Conservation (phyloP, 2,888 invertebrate genomes). For the Agonum fuliginosum region DNA sequence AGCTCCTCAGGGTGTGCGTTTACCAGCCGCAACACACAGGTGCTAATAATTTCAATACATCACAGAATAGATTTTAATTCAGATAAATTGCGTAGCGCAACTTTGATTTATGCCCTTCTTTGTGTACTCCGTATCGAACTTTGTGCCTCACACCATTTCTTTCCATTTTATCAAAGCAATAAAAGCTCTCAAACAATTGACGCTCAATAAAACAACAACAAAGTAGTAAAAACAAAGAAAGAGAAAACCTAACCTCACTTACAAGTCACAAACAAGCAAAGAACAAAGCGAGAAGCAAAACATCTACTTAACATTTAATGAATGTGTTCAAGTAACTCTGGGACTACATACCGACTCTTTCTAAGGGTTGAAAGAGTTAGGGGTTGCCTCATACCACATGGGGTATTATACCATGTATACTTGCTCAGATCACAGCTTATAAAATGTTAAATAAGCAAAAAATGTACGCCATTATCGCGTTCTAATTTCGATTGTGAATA, state of each 20-base stretch:
- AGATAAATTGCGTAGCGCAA: too few species aligned
- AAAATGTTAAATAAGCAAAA: conserved; percentile 55
- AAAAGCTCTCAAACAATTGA: conserved; percentile 34
- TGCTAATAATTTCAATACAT: too few species aligned
- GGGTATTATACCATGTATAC: conserved; percentile 40
- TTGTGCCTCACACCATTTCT: too few species aligned
- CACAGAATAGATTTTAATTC: too few species aligned
- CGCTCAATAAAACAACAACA: conserved; percentile 13
- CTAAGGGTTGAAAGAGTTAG: not conserved
- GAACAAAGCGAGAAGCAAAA: conserved; percentile 8
- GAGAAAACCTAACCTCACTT: too few species aligned
- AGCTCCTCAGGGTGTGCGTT: too few species aligned
- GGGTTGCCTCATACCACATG: not conserved
- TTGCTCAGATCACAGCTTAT: conserved; percentile 46
- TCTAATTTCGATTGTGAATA: conserved; percentile 51
- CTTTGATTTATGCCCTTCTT: too few species aligned
- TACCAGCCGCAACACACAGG: too few species aligned
- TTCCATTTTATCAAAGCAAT: conserved; percentile 25
- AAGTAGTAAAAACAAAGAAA: conserved; percentile 20
- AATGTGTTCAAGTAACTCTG: conserved; percentile 14
- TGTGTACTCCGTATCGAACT: too few species aligned
- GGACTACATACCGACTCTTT: not conserved
- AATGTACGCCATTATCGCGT: conserved; percentile 48
- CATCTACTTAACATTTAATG: conserved; percentile 43
- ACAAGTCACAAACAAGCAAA: not conserved